These are phyloP conservation scores for Drosophila nigrodunni DNA, from an alignment of 1,140 invertebrate species.

Conservation along the genomic window DNA sequence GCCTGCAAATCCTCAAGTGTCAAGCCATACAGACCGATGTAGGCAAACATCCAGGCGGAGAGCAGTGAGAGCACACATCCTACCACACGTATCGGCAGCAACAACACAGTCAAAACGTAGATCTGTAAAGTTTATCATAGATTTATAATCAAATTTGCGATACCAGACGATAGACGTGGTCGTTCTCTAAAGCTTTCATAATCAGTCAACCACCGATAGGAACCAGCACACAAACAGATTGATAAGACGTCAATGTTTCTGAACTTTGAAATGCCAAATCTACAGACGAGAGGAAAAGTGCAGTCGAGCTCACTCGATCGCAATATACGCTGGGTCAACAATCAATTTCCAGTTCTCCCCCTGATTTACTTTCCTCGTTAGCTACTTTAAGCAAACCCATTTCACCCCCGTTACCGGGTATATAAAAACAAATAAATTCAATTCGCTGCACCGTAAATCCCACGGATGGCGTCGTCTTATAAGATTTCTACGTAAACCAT, in stretches of 20 bases:
- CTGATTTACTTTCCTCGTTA: too few species aligned
- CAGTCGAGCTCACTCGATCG: too few species aligned
- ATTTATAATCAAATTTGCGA: not conserved
- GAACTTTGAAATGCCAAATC: conserved; percentile 26
- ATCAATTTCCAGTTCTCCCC: too few species aligned
- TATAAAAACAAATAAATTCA: not conserved
- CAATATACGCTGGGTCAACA: too few species aligned
- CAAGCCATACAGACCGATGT: conserved; percentile 90
- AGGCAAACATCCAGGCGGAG: conserved; percentile 92
- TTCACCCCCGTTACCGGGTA: too few species aligned
- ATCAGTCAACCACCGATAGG: not conserved
- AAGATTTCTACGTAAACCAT: not conserved
- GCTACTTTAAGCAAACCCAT: too few species aligned
- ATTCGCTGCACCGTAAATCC: not conserved
- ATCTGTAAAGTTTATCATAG: conserved; percentile 87
- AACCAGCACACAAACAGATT: not conserved
- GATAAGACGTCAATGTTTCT: conserved; percentile 22
- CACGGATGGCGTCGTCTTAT: not conserved
- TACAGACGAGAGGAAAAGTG: not conserved
- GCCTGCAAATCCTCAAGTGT: conserved; percentile 90
- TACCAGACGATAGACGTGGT: conserved; percentile 14
- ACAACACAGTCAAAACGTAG: conserved; percentile 90
- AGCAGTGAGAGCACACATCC: conserved; percentile 91
- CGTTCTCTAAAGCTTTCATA: not conserved
- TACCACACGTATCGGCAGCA: conserved; percentile 91